These are phyloP conservation scores for Carduelis carduelis DNA, from an alignment of 2,797 vertebrate genomes.

Conservation along the genomic window DNA sequence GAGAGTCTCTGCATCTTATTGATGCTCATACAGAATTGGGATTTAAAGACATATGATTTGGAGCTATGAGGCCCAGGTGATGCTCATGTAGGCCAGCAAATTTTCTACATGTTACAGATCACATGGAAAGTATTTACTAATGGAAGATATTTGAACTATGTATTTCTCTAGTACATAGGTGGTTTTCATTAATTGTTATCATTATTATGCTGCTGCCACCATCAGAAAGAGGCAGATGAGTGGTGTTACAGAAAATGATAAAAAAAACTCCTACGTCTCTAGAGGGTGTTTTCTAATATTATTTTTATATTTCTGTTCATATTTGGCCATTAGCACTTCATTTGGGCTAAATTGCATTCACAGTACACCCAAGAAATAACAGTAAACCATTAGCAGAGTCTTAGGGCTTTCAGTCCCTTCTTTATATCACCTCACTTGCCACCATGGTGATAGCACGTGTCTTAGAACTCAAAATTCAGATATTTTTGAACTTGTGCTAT, in stretches of 20 bases:
- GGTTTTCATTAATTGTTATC: slow-evolving; percentile 28
- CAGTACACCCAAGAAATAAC: background rate
- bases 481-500: background rate
- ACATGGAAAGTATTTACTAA: slow-evolving; percentile 23
- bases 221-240: slow-evolving; percentile 33
- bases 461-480: background rate
- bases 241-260: background rate
- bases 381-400: background rate
- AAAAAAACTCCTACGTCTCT: background rate
- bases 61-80: slow-evolving; percentile 47
- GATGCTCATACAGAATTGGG: slow-evolving; percentile 1
- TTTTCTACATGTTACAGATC: background rate
- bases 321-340: background rate
- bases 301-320: background rate
- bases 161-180: slow-evolving; percentile 17
- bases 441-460: background rate
- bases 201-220: background rate
- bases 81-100: background rate
- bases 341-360: background rate
- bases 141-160: slow-evolving; percentile 35
- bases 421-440: background rate
- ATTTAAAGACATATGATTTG: slow-evolving; percentile 33
- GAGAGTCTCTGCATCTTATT: slow-evolving; percentile 13
- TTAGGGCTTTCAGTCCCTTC: background rate
- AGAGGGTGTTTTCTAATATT: background rate